These are phyloP conservation scores for Drosophila demipolita DNA, from an alignment of 2,888 invertebrate genomes.

Conservation along the genomic window DNA sequence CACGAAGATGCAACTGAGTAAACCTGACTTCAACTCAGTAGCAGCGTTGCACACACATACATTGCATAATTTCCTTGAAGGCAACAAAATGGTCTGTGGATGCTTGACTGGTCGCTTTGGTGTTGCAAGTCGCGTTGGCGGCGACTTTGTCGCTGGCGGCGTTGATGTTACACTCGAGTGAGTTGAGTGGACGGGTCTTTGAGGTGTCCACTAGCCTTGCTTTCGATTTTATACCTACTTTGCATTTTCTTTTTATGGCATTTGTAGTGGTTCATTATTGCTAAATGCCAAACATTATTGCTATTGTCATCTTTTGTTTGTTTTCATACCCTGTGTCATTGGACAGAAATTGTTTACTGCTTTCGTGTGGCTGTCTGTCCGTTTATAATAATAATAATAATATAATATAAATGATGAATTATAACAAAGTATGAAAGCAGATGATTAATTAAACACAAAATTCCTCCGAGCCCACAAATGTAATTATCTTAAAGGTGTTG, in stretches of 20 bases:
- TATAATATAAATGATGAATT: no score
- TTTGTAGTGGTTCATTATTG: constrained; percentile 65
- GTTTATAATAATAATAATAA: background rate
- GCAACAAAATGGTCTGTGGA: constrained; percentile 12
- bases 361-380: background rate
- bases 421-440: background rate
- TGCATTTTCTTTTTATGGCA: constrained; percentile 55
- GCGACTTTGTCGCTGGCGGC: constrained; percentile 35
- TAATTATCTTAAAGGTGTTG: background rate
- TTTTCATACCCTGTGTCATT: constrained; percentile 11
- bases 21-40: constrained; percentile 11
- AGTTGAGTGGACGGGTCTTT: constrained; percentile 31
- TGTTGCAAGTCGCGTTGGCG: constrained; percentile 62
- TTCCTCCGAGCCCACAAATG: background rate
- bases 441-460: background rate
- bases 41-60: constrained; percentile 21
- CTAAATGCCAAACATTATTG: constrained; percentile 59
- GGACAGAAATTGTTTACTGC: background rate
- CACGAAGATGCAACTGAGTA: constrained; percentile 44
- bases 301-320: constrained; percentile 71
- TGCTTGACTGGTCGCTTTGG: constrained; percentile 8
- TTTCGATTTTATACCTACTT: constrained; percentile 68
- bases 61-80: constrained; percentile 64
- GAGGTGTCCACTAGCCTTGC: constrained; percentile 43
- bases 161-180: constrained; percentile 68